Evolutionary conservation across 2,888 invertebrate genomes (phyloP), one percentile per base, ranked within the genome.

Genomic region (Tetranychus truncatus): DNA sequence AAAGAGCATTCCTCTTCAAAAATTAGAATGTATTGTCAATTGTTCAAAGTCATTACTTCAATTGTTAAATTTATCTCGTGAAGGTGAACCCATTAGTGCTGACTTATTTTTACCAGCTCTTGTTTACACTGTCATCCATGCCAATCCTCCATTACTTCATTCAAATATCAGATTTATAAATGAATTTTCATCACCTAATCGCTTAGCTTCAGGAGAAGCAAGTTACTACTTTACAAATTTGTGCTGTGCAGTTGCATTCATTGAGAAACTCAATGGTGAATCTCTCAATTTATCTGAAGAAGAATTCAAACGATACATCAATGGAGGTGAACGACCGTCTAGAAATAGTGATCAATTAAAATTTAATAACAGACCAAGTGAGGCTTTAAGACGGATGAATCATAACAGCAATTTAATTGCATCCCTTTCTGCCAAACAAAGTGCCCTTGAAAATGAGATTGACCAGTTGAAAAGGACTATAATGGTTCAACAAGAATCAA

Each of bases 201-300:
- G 93, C 20, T 86, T 97, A 69, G 94, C 95, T 92, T 93, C 93
- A 79, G 99, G 99, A 45, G 97, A 99, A 85, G 92, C 91, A 44
- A 97, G 95, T 1, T 99, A 99, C 84, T 97, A 95, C 84, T 99
- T 99, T 84, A 99, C 99, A 18, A 99, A 97, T 84, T 85, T 99
- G 91, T 97, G 96, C 81, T 97, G 96, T 83, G 99, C 97, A 4
- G 93, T 97, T 65, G 91, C 93, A 11, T 99, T 97, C 83, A 95
- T 99, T 78, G 96, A 97, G 85, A 93, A 94, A 81, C 84, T 99
- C 80, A 94, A 91, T 7, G 93, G 93, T 0, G 92, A 94, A 81
- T 95, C 94, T 1, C 85, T 99, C 75, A 92, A 88, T 81, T 91
- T 99, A 89, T 76, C 76, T 73, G 77, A 78, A 80, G 90, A 91